phyloP scores from a whole-genome alignment of 2,797 vertebrate species.

The Chelmon rostratus region DNA sequence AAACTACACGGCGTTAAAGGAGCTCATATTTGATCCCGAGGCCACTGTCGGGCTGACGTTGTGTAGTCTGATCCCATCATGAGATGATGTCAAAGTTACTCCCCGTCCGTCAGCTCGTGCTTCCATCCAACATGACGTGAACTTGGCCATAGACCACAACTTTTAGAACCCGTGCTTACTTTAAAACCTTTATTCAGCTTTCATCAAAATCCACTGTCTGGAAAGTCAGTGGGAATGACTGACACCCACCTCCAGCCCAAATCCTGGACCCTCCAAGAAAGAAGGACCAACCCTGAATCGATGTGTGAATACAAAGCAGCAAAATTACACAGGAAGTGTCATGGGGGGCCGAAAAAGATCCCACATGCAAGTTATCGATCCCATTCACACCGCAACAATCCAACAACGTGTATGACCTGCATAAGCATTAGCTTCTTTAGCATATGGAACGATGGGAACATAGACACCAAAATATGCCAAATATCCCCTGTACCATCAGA shows the following conservation, averaged over 20 bases:
- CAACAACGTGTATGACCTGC: neutral
- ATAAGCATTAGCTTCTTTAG: neutral
- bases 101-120: constrained; percentile 5
- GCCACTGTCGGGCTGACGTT: neutral
- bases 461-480: neutral
- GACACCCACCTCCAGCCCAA: neutral
- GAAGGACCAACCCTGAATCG: constrained; percentile 34
- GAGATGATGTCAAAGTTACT: neutral
- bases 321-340: constrained; percentile 10
- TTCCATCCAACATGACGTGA: constrained; percentile 6
- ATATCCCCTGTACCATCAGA: neutral
- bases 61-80: neutral
- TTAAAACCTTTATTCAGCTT: constrained; percentile 20
- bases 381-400: constrained; percentile 6
- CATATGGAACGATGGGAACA: neutral
- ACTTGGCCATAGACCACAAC: neutral
- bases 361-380: too few relatives aligned
- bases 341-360: neutral
- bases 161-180: neutral
- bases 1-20: neutral
- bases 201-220: neutral
- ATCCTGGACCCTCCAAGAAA: constrained; percentile 14
- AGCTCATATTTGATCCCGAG: neutral
- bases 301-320: constrained; percentile 56
- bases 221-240: neutral